Evolutionary conservation across 2,888 invertebrate genomes (phyloP).

Genomic region (Dorcus hopei): DNA sequence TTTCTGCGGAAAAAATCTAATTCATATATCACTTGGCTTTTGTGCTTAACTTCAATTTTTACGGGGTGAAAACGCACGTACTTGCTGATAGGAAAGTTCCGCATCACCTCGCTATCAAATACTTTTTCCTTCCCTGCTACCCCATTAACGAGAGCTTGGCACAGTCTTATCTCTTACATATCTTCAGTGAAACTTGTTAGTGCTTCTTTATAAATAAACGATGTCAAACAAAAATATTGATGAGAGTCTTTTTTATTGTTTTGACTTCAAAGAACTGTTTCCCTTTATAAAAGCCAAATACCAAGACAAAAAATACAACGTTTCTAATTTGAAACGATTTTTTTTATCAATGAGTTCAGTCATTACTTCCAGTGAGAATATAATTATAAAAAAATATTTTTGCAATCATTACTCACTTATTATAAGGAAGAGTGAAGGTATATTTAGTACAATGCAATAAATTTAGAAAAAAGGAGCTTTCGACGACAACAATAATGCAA

Average conservation of each 20-base stretch:
- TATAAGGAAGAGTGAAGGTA: no score
- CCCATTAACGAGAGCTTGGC: conserved; percentile 28
- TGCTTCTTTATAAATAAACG: conserved; percentile 27
- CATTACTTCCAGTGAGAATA: no score
- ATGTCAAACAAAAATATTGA: conserved; percentile 25
- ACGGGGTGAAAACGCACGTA: background rate
- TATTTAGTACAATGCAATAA: no score
- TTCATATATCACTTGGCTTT: no score
- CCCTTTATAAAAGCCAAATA: conserved; percentile 5
- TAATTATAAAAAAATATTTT: no score
- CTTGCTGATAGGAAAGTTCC: background rate
- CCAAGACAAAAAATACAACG: no score
- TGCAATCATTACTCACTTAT: no score
- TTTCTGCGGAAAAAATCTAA: no score
- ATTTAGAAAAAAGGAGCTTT: no score
- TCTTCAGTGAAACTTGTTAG: conserved; percentile 33
- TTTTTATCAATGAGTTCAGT: no score
- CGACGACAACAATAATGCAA: no score
- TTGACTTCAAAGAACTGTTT: conserved; percentile 31
- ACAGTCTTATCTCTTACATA: conserved; percentile 29
- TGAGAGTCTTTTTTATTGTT: conserved; percentile 26
- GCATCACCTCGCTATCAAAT: conserved; percentile 1
- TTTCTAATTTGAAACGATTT: no score
- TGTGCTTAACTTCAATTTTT: background rate
- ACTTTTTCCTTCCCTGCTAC: conserved; percentile 11